Percentiles rank a stretch among this genome's conserved stretches.
Evolutionary conservation across 2,888 invertebrate genomes (phyloP).

Genomic region (Amaurobius ferox): DNA sequence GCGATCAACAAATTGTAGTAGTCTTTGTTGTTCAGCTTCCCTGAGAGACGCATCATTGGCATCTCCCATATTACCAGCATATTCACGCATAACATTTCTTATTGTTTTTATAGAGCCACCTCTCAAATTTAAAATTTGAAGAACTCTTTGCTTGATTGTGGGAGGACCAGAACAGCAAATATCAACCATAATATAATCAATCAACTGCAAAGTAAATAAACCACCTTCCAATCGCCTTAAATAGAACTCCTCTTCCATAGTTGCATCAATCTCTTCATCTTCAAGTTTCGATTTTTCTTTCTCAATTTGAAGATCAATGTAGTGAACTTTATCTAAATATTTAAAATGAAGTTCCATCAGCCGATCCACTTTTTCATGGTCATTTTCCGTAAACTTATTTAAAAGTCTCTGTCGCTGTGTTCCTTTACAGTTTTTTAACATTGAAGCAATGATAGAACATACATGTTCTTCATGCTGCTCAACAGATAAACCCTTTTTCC

Average conservation of each 20-base stretch:
- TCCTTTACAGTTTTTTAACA: constrained; percentile 94
- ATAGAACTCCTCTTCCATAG: constrained; percentile 91
- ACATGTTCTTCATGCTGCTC: constrained; percentile 98
- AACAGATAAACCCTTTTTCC: constrained; percentile 79
- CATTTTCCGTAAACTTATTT: constrained; percentile 97
- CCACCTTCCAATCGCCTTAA: constrained; percentile 93
- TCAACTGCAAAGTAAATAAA: constrained; percentile 95
- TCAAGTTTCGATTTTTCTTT: constrained; percentile 76
- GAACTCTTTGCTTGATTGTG: constrained; percentile 66
- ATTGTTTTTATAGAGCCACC: constrained; percentile 94
- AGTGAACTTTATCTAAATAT: constrained; percentile 94
- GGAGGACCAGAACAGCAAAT: constrained; percentile 77
- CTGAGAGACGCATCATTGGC: constrained; percentile 84
- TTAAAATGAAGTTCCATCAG: constrained; percentile 97
- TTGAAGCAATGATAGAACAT: constrained; percentile 92
- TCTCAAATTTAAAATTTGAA: constrained; percentile 68
- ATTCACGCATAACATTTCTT: constrained; percentile 95
- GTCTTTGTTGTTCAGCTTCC: constrained; percentile 92
- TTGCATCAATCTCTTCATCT: constrained; percentile 81
- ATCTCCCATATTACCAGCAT: constrained; percentile 96
- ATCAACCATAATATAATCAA: constrained; percentile 86
- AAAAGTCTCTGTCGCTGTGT: constrained; percentile 92
- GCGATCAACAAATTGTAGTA: constrained; percentile 93
- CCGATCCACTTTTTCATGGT: constrained; percentile 97
- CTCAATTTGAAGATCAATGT: constrained; percentile 87